Base-by-base conservation (phyloP, 1,140 invertebrate species). In the Magallana ariakensis region DNA sequence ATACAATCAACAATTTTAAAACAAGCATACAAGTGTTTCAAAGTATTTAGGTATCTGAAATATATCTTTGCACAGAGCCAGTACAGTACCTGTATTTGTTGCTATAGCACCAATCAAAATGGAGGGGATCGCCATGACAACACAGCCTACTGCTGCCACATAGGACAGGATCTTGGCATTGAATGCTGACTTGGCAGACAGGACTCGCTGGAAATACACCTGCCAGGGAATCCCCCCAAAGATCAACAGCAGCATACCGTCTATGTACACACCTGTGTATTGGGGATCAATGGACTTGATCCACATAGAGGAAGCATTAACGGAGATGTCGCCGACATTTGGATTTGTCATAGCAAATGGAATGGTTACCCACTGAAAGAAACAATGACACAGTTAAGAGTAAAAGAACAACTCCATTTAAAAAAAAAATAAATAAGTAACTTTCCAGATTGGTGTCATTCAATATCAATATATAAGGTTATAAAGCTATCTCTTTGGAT, bases 151-250 rank as follows among this genome's bases (percentile, higher is more conserved):
- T 13, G 98, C 98, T 0, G 99, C 99, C 33, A 99, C 97, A 94
- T 98, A 99, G n/a, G 98, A 99, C 82, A 99, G 95, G 26, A 99
- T 94, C 95, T 99, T 98, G 9, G 99, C 99, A 86, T 98, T 96
- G 0, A 96, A 96, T 0, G 98, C 98, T 1, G 98, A 98, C 95
- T 98, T 98, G 89, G 98, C 98, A 58, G 98, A 99, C 84, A 99
- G 95, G 0, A 99, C 99, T 66, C 99, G 95, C 95, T 99, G 99
- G 95, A 99, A 99, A 94, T 99, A 99, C 5, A 99, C 98, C 97
- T 98, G 95, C 46, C 99, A 99, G 0, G 99, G 99, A 91, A 99
- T 99, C 46, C 99, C 99, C 10, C 99, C 99, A 92, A 99, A 99
- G 70, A 99, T 96, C 10, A 99, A 96, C 80, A 99, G 95, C 84